Percentiles rank a stretch among this genome's conserved stretches.
Conservation (phyloP, 2,113 vertebrate genomes). For the Callopanchax toddi region DNA sequence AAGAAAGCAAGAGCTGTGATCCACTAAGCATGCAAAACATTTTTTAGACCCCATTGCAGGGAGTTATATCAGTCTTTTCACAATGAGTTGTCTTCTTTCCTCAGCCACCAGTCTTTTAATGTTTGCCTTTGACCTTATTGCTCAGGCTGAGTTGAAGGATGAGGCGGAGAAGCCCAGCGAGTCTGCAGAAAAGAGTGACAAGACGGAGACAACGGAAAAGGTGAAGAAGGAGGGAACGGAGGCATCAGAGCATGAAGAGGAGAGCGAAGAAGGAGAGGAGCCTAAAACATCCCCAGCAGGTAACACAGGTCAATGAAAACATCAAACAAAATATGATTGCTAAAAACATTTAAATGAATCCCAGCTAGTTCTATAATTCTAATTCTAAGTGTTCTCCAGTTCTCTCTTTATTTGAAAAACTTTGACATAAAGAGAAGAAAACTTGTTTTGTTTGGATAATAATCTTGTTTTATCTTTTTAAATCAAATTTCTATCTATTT, state of each 20-base stretch:
- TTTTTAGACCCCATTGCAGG: too few relatives aligned
- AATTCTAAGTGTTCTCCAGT: too few relatives aligned
- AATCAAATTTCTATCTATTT: background rate
- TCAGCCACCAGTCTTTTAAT: background rate
- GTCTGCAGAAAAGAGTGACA: slow-evolving; percentile 86
- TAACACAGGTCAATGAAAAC: background rate
- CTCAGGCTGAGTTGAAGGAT: slow-evolving; percentile 86
- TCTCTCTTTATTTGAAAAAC: too few relatives aligned
- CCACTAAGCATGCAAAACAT: too few relatives aligned
- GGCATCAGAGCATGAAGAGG: slow-evolving; percentile 69
- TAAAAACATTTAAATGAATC: too few relatives aligned
- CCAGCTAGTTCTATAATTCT: too few relatives aligned
- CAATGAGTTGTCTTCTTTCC: background rate
- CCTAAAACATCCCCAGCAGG: slow-evolving; percentile 62
- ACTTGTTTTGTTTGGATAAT: background rate
- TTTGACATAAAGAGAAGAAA: too few relatives aligned
- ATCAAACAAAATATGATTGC: too few relatives aligned
- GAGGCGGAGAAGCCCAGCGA: slow-evolving; percentile 83
- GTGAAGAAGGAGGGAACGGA: slow-evolving; percentile 74
- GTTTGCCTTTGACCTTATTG: background rate
- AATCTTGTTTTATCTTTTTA: background rate
- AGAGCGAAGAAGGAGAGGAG: slow-evolving; percentile 67
- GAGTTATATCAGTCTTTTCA: too few relatives aligned
- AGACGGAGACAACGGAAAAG: slow-evolving; percentile 68
- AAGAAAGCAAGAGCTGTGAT: too few relatives aligned